Evolutionary conservation across 2,888 invertebrate genomes (phyloP), one percentile per base, ranked within the genome.

Genomic region (Rhorus exstirpatorius): DNA sequence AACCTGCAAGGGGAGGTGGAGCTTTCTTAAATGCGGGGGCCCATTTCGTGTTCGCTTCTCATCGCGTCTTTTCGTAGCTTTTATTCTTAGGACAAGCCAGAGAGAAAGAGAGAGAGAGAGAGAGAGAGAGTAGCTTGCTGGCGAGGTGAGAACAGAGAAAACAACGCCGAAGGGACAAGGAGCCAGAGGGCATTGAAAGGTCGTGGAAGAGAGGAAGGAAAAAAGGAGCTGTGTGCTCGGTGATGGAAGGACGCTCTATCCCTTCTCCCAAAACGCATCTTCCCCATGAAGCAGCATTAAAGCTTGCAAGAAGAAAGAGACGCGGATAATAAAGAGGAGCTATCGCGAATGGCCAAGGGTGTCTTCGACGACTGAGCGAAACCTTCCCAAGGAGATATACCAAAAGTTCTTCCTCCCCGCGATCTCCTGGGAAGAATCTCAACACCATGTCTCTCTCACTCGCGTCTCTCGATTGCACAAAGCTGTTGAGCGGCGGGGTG

Each of bases 11-110:
- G 58, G 79, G 78, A 85, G 87, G 86, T 86, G 89, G 84, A 85
- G 84, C 85, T 87, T 89, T 83, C 89, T 90, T 88, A 88, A 89
- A 88, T 84, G 86, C 86, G 79, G 77, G 26, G 26, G 55, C 83
- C 80, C 61, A 44, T 26, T 78, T 14, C 24, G 35, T 14, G 21
- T 51, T 21, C 44, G 14, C 49, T 49, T 49, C 49, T 49, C 67
- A 44, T 49, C 31, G 17, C 55, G 55, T 49, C 71, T 35, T 17
- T 51, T 74, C 61, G 17, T 17, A 24, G 6, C 21, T 24, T 51
- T 14, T 19, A 72, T 63, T 53, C 26, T 24, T 55, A 14, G 10
- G 21, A 26, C 51, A 53, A 12, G 44, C 63, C 79, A 53, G 65
- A n/a, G n/a, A n/a, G n/a, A n/a, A n/a, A n/a, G n/a, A n/a, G n/a